Evolutionary conservation across 2,797 vertebrate genomes (phyloP), one percentile per base, ranked within the genome.

Genomic region (Takifugu rubripes): DNA sequence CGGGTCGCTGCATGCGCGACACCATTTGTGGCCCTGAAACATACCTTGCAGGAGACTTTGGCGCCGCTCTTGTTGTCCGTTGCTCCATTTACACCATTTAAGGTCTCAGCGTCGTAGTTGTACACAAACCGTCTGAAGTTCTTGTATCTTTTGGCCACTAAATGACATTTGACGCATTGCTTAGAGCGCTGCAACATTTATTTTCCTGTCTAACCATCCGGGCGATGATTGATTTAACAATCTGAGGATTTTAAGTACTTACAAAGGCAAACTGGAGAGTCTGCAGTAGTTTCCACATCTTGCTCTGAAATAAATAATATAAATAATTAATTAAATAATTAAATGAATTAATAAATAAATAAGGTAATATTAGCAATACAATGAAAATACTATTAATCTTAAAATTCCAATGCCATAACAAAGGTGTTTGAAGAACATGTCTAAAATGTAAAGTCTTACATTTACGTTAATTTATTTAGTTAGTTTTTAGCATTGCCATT

Each of bases 1-100:
- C 0, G 5, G 6, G 46, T 4, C 21, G 21, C 29, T 29, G 3
- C 3, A 0, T 0, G 42, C 45, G 49, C 5, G 29, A 7, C 25
- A 27, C 25, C 12, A 43, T 15, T 51, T 0, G 0, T 17, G 17
- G 46, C 6, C 26, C 7, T 9, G 29, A 56, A 10, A 78, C 84
- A 8, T 74, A 91, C 96, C 89, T 91, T 94, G 86, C 96, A 98
- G 68, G 78, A 90, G 71, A 96, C 83, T 87, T 85, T 95, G 62
- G 92, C 92, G 56, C 93, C 91, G 0, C 91, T 96, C 64, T 79
- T 92, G 3, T 92, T 74, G 52, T 92, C 80, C 0, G 90, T 75
- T 0, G 92, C 92, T 68, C 92, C 93, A 0, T 79, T 81, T 56
- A 96, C 84, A 0, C 91, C 90, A 5, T 89, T 97, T 42, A 92